Percentiles rank a stretch among this genome's conserved stretches.
phyloP scores from a whole-genome alignment of 2,113 vertebrate genomes.

The Mormyrus lacerda region DNA sequence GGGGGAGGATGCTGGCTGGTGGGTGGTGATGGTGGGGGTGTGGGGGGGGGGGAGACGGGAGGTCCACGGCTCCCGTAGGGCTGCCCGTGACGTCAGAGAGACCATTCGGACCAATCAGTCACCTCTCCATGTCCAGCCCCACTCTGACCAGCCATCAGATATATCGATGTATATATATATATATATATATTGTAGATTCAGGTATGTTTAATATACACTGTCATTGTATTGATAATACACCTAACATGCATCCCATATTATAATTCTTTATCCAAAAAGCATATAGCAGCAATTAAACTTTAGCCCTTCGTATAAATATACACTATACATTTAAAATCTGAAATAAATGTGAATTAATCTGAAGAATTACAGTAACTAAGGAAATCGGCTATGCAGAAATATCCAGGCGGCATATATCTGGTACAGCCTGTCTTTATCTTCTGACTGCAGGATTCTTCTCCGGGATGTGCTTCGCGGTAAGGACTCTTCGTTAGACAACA shows the following conservation, averaged over 20 bases:
- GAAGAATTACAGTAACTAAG: neutral
- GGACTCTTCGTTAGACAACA: constrained; percentile 47
- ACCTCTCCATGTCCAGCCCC: neutral
- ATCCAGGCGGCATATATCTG: neutral
- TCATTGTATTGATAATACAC: neutral
- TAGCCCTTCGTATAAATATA: neutral
- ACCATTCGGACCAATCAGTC: neutral
- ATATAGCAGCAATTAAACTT: neutral
- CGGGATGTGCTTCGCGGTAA: constrained; percentile 28
- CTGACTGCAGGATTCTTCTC: constrained; percentile 31
- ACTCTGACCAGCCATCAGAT: neutral
- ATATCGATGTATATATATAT: too few relatives aligned
- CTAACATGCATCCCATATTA: neutral
- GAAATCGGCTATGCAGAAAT: neutral
- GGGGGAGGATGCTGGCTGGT: neutral
- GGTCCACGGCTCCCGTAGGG: constrained; percentile 13
- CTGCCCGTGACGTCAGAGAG: constrained; percentile 4
- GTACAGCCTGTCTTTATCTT: constrained; percentile 36
- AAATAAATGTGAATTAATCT: neutral
- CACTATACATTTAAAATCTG: neutral
- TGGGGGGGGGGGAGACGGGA: neutral
- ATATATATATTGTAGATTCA: too few relatives aligned
- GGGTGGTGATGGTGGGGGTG: neutral
- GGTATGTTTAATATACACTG: neutral
- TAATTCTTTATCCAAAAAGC: neutral